Percentiles rank a stretch among this genome's conserved stretches.
phyloP scores from a whole-genome alignment of 2,888 invertebrate genomes.

The Sinopyrophorus schimmeli region DNA sequence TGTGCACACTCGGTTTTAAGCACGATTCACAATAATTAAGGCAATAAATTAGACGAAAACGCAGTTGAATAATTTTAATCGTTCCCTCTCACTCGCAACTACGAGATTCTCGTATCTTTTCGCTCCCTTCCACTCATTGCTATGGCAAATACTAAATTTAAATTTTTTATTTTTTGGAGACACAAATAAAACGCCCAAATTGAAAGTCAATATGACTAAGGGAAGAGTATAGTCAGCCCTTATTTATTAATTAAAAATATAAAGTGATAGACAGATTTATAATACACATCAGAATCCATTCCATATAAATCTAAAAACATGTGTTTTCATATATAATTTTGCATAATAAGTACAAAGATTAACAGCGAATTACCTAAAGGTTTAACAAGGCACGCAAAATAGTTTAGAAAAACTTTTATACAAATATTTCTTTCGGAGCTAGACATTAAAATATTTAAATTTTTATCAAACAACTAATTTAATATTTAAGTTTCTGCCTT shows the following conservation, averaged over 20 bases:
- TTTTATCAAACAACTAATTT: constrained; percentile 26
- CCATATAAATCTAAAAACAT: constrained; percentile 53
- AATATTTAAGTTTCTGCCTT: constrained; percentile 28
- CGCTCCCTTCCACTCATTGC: too few relatives aligned
- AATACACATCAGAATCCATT: constrained; percentile 49
- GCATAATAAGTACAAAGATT: constrained; percentile 32
- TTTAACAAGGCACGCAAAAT: constrained; percentile 55
- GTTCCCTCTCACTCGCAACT: too few relatives aligned
- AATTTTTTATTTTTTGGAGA: too few relatives aligned
- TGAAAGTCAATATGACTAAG: constrained; percentile 54
- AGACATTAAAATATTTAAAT: constrained; percentile 43
- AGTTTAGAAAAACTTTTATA: constrained; percentile 48
- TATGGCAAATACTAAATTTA: too few relatives aligned
- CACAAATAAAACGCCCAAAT: constrained; percentile 5
- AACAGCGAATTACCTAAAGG: constrained; percentile 48
- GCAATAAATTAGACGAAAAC: too few relatives aligned
- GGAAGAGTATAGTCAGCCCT: constrained; percentile 52
- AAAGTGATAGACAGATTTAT: constrained; percentile 52
- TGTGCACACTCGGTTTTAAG: too few relatives aligned
- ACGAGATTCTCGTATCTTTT: too few relatives aligned
- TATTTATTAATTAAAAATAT: constrained; percentile 54
- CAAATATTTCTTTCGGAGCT: constrained; percentile 41
- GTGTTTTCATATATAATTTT: constrained; percentile 33
- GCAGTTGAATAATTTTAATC: too few relatives aligned
- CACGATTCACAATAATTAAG: too few relatives aligned